Evolutionary conservation across 2,113 vertebrate genomes (phyloP).

Genomic region (Odocoileus hemionus): DNA sequence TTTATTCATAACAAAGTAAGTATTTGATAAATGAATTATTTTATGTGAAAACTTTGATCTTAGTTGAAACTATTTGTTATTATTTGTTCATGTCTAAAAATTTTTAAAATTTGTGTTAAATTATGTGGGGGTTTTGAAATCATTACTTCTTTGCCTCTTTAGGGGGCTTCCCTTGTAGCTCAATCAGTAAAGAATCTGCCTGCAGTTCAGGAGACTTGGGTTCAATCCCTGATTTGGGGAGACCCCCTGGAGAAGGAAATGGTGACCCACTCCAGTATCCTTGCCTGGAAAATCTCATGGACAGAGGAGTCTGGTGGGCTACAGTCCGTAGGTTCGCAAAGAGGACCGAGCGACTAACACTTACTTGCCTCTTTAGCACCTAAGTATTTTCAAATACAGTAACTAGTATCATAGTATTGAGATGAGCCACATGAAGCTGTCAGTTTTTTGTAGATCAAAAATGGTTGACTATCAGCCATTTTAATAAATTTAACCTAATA

Average conservation of each 20-base stretch:
- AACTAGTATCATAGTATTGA: neutral
- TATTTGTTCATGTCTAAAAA: neutral
- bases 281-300: neutral
- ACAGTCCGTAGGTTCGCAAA: neutral
- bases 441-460: neutral
- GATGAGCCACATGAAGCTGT: neutral
- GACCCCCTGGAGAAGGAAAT: neutral
- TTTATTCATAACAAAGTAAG: constrained; percentile 98
- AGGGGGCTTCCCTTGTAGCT: neutral
- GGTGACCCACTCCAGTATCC: neutral
- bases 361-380: neutral
- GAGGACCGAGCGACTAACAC: neutral
- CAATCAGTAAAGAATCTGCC: neutral
- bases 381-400: neutral
- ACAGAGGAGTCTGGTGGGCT: neutral
- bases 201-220: neutral
- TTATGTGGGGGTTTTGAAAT: neutral
- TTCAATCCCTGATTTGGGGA: neutral
- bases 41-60: neutral
- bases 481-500: neutral
- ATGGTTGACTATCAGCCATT: neutral
- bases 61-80: neutral
- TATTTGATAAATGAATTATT: constrained; percentile 49
- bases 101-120: neutral
- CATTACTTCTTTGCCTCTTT: neutral